Conservation (phyloP, 2,797 vertebrate species). For the Poeciliopsis infans region DNA sequence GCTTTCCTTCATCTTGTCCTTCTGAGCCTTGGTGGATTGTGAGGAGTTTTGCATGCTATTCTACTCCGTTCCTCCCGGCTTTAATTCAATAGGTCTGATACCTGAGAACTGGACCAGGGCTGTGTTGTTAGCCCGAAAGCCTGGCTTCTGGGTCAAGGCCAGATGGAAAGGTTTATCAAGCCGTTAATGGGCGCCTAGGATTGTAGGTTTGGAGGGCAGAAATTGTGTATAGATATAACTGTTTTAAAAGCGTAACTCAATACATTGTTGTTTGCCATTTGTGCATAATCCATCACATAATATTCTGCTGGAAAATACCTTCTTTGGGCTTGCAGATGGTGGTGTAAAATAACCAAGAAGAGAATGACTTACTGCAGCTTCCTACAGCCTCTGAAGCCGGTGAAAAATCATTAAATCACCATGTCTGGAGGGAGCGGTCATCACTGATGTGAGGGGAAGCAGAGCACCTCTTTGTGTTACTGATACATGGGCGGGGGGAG, state of each 20-base stretch:
- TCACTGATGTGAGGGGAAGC: conserved; percentile 62
- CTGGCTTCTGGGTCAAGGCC: conserved; percentile 44
- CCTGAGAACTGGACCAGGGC: conserved; percentile 49
- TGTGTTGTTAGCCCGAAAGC: conserved; percentile 43
- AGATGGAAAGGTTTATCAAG: conserved; percentile 52
- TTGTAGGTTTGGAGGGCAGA: conserved; percentile 22
- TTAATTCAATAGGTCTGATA: conserved; percentile 68
- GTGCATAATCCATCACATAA: conserved; percentile 18
- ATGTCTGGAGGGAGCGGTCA: conserved; percentile 51
- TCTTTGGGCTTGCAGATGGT: conserved; percentile 31
- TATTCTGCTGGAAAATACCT: conserved; percentile 32
- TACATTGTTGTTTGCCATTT: conserved; percentile 54
- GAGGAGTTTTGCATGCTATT: conserved; percentile 28
- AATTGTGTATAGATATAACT: conserved; percentile 51
- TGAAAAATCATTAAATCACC: conserved; percentile 69
- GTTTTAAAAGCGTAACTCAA: conserved; percentile 40
- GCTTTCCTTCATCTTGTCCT: conserved; percentile 30
- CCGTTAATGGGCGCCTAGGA: conserved; percentile 44
- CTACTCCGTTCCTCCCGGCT: conserved; percentile 30
- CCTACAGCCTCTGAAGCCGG: conserved; percentile 45
- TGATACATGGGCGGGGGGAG: conserved; percentile 46
- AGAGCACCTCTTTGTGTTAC: conserved; percentile 64
- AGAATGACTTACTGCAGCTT: conserved; percentile 50
- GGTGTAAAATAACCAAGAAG: conserved; percentile 37
- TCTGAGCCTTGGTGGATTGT: conserved; percentile 35